phyloP scores from a whole-genome alignment of 2,113 vertebrate genomes.

The Muntiacus reevesi region DNA sequence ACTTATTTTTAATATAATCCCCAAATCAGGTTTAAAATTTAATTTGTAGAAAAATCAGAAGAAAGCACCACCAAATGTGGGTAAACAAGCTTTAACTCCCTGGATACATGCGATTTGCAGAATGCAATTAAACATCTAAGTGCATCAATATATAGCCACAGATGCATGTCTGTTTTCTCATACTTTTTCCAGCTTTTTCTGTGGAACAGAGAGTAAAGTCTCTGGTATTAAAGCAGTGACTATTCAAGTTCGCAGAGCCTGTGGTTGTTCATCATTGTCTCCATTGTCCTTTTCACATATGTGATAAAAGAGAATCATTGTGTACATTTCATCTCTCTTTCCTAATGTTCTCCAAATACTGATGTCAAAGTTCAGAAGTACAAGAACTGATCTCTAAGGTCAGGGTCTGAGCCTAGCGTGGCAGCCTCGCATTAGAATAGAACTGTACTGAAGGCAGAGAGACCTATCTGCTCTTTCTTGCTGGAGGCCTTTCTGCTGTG shows the following conservation, averaged over 20 bases:
- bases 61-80: neutral
- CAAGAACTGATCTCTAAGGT: neutral
- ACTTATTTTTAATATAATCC: neutral
- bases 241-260: conserved; percentile 16
- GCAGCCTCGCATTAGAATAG: neutral
- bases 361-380: conserved; percentile 25
- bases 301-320: conserved; percentile 41
- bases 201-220: neutral
- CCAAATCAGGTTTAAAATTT: conserved; percentile 12
- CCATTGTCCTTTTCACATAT: neutral
- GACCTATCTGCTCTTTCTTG: neutral
- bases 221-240: neutral
- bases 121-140: neutral
- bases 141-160: neutral
- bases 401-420: neutral
- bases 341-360: neutral
- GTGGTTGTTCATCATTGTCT: neutral
- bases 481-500: neutral
- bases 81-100: neutral
- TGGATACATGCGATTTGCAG: neutral
- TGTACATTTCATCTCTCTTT: neutral
- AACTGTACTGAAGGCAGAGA: neutral
- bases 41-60: conserved; percentile 32
- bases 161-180: neutral
- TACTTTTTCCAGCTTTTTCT: neutral